phyloP scores from a whole-genome alignment of 1,140 invertebrate species.

The Meloidogyne chitwoodi region DNA sequence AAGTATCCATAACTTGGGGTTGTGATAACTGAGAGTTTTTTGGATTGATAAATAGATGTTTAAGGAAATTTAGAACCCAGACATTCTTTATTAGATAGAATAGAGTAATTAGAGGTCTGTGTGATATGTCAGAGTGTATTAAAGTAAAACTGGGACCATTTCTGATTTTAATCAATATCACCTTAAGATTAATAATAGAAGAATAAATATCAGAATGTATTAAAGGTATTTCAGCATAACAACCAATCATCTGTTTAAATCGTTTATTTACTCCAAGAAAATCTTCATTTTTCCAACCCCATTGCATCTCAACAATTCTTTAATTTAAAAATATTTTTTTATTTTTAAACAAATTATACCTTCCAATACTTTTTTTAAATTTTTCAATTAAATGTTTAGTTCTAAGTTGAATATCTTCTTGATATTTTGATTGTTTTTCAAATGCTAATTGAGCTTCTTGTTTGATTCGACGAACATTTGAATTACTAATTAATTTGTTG shows the following conservation, averaged over 20 bases:
- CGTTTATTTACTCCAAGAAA: slow-evolving; percentile 50
- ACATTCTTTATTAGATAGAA: too few relatives aligned
- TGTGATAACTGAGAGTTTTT: too few relatives aligned
- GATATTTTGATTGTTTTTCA: slow-evolving; percentile 57
- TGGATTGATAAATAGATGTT: too few relatives aligned
- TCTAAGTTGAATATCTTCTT: slow-evolving; percentile 57
- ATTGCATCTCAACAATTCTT: slow-evolving; percentile 45
- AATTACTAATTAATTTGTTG: slow-evolving; percentile 48
- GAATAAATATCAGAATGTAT: slow-evolving; percentile 46
- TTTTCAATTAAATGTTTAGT: slow-evolving; percentile 49
- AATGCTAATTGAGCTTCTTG: slow-evolving; percentile 49
- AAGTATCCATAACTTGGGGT: too few relatives aligned
- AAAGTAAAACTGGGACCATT: background rate
- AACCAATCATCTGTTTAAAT: slow-evolving; percentile 32
- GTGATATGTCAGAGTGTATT: background rate
- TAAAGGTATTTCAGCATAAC: slow-evolving; percentile 44
- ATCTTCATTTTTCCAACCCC: slow-evolving; percentile 54
- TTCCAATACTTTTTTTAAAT: slow-evolving; percentile 37
- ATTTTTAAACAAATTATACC: slow-evolving; percentile 19
- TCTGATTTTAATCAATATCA: slow-evolving; percentile 22
- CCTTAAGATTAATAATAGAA: slow-evolving; percentile 42
- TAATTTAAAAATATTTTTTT: background rate
- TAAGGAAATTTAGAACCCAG: too few relatives aligned
- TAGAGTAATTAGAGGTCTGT: too few relatives aligned
- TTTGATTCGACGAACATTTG: slow-evolving; percentile 48